phyloP scores from a whole-genome alignment of 2,797 vertebrate species.

The Syngnathus acus region DNA sequence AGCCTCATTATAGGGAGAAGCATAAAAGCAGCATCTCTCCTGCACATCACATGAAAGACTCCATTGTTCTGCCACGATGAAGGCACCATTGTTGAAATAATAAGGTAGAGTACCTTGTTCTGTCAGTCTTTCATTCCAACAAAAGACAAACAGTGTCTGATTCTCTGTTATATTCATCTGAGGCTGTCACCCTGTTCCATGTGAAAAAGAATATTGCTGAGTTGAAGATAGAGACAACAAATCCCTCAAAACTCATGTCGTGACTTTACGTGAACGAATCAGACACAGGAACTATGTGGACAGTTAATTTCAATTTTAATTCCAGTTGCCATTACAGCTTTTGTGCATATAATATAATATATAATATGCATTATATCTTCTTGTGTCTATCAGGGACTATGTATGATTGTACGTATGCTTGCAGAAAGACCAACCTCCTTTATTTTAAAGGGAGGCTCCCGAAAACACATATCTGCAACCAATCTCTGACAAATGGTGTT shows the following conservation, averaged over 20 bases:
- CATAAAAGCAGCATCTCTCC: slow-evolving; percentile 36
- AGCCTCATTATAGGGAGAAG: slow-evolving; percentile 43
- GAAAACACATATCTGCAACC: too few relatives aligned
- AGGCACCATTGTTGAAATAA: slow-evolving; percentile 50
- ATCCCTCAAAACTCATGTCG: slow-evolving; percentile 41
- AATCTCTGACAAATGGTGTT: too few relatives aligned
- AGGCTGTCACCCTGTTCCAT: slow-evolving; percentile 9
- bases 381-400: slow-evolving; percentile 10
- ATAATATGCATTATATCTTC: slow-evolving; percentile 41
- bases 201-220: not conserved
- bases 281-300: slow-evolving; percentile 27
- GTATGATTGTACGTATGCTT: too few relatives aligned
- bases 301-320: slow-evolving; percentile 7
- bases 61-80: slow-evolving; percentile 40
- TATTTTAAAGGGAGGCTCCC: too few relatives aligned
- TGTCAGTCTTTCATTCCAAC: slow-evolving; percentile 54
- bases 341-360: slow-evolving; percentile 27
- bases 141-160: slow-evolving; percentile 55
- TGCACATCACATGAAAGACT: slow-evolving; percentile 37
- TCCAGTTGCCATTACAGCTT: slow-evolving; percentile 19
- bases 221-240: slow-evolving; percentile 17
- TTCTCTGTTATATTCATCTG: slow-evolving; percentile 44
- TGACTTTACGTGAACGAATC: slow-evolving; percentile 55
- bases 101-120: slow-evolving; percentile 51
- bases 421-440: too few relatives aligned